Conservation (phyloP, 2,113 vertebrate species). For the Scophthalmus maximus region DNA sequence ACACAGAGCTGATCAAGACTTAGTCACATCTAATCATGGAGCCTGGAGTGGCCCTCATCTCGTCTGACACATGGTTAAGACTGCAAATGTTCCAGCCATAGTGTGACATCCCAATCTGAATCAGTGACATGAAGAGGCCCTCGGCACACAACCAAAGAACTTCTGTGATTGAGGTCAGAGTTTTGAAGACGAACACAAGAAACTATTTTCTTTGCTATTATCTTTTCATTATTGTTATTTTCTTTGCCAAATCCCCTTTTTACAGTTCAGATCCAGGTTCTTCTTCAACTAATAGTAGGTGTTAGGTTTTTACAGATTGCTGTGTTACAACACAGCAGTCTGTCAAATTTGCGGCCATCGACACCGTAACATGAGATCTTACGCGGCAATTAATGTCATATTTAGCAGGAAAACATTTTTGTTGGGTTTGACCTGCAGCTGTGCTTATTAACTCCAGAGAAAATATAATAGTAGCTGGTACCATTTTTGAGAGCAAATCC, state of each 20-base stretch:
- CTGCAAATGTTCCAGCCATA: slow-evolving; percentile 31
- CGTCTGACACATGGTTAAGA: slow-evolving; percentile 64
- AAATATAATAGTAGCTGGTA: slow-evolving; percentile 67
- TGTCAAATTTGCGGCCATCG: slow-evolving; percentile 9
- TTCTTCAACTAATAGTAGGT: slow-evolving; percentile 46
- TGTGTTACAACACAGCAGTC: slow-evolving; percentile 11
- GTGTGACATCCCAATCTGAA: slow-evolving; percentile 55
- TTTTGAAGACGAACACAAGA: slow-evolving; percentile 67
- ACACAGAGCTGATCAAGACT: slow-evolving; percentile 49
- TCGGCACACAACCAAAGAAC: slow-evolving; percentile 39
- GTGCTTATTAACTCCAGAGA: slow-evolving; percentile 62
- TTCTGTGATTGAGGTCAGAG: slow-evolving; percentile 80
- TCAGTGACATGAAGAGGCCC: slow-evolving; percentile 64
- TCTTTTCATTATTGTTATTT: slow-evolving; percentile 75
- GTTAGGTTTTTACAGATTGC: slow-evolving; percentile 27
- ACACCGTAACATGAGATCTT: slow-evolving; percentile 17
- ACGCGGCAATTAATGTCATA: slow-evolving; percentile 42
- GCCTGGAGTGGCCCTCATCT: slow-evolving; percentile 71
- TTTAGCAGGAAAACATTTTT: slow-evolving; percentile 51
- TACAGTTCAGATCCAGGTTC: slow-evolving; percentile 54
- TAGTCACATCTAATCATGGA: slow-evolving; percentile 71
- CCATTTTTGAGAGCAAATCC: slow-evolving; percentile 56
- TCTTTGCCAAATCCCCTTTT: slow-evolving; percentile 60
- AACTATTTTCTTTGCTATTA: slow-evolving; percentile 77
- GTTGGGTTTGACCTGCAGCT: slow-evolving; percentile 62